Evolutionary conservation across 2,888 invertebrate genomes (phyloP).

Genomic region (Microctonus aethiopoides): DNA sequence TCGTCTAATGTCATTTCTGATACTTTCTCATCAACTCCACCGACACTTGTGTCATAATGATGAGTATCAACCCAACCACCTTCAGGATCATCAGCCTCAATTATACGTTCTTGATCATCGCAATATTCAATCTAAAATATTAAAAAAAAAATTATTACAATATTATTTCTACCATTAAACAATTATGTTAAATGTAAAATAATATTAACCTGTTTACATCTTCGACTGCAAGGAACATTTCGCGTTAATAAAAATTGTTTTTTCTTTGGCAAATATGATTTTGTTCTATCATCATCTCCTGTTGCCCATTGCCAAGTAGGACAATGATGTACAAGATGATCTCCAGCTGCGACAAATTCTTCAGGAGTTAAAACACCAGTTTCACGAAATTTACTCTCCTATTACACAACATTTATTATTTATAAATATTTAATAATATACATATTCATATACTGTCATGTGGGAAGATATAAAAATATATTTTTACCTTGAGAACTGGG

Average conservation of each 20-base stretch:
- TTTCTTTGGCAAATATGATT: conserved; percentile 90
- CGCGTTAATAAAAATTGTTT: conserved; percentile 97
- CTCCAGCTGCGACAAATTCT: conserved; percentile 98
- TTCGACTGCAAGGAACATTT: conserved; percentile 95
- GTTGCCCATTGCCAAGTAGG: conserved; percentile 99
- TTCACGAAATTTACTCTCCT: conserved; percentile 98
- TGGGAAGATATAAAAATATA: background rate
- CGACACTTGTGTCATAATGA: conserved; percentile 79
- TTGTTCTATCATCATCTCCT: conserved; percentile 90
- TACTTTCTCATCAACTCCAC: conserved; percentile 80
- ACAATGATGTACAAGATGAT: conserved; percentile 98
- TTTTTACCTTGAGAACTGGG: conserved; percentile 90
- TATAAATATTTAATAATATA: background rate
- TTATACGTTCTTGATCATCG: conserved; percentile 89
- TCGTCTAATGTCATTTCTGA: conserved; percentile 90
- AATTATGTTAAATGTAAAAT: background rate
- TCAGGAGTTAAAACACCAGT: conserved; percentile 99
- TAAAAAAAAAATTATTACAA: background rate
- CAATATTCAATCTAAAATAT: conserved; percentile 85
- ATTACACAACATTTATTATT: conserved; percentile 32
- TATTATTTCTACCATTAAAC: too few species aligned
- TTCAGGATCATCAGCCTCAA: conserved; percentile 86
- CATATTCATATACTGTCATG: conserved; percentile 8
- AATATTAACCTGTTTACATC: conserved; percentile 84
- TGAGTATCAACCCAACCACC: conserved; percentile 99